Percentiles rank a stretch among this genome's conserved stretches.
Conservation (phyloP, 2,797 vertebrate species). For the Rousettus madagascariensis region DNA sequence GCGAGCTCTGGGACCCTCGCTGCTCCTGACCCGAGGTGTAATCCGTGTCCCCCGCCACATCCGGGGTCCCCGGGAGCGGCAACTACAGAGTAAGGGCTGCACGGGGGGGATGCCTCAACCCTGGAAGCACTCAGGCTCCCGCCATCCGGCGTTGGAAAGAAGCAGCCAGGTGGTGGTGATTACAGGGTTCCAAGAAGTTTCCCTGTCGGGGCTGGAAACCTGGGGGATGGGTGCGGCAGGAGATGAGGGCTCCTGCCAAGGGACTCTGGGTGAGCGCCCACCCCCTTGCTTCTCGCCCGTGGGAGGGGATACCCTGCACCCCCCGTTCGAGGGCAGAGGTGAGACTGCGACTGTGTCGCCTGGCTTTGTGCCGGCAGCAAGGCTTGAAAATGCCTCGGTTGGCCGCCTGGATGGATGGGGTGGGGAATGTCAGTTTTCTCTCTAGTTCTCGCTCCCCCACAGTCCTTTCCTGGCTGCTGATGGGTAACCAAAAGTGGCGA, state of each 20-base stretch:
- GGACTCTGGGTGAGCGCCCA: not conserved
- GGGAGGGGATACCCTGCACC: not conserved
- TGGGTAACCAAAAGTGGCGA: conserved; percentile 10
- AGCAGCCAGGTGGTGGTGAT: conserved; percentile 30
- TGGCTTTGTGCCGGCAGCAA: conserved; percentile 24
- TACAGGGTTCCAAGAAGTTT: conserved; percentile 55
- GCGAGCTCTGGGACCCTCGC: not conserved
- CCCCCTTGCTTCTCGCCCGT: not conserved
- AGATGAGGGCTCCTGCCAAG: not conserved
- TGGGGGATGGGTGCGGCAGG: not conserved
- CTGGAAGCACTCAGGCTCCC: not conserved
- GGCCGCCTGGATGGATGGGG: not conserved
- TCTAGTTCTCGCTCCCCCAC: not conserved
- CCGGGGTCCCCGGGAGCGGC: not conserved
- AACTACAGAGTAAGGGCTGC: not conserved
- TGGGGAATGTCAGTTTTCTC: not conserved
- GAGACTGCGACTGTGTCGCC: not conserved
- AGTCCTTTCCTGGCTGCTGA: not conserved
- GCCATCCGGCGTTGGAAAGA: not conserved
- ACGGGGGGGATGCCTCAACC: not conserved
- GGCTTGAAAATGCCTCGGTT: not conserved
- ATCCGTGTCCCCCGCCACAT: not conserved
- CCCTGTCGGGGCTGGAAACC: conserved; percentile 29
- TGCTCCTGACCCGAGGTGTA: not conserved
- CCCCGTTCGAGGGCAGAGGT: not conserved